Evolutionary conservation across 2,888 invertebrate genomes (phyloP).

Genomic region (Heliconius erato): DNA sequence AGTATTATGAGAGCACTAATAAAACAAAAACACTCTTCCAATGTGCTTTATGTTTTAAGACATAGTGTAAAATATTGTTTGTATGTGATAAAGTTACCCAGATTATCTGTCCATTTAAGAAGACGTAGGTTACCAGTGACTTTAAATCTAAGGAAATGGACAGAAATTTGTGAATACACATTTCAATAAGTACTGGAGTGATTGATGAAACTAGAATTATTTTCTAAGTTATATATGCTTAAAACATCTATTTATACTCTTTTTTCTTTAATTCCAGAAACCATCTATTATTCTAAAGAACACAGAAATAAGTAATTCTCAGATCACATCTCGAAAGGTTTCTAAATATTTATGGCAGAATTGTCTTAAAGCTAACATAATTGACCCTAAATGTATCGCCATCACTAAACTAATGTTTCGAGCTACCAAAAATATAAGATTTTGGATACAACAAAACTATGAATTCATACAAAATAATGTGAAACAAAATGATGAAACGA

Average conservation of each 20-base stretch:
- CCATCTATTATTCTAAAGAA: slow-evolving; percentile 64
- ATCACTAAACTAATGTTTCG: slow-evolving; percentile 71
- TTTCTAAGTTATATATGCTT: not conserved
- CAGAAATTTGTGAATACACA: too few relatives aligned
- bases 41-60: too few relatives aligned
- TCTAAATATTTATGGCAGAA: slow-evolving; percentile 71
- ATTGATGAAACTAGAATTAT: too few relatives aligned
- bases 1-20: too few relatives aligned
- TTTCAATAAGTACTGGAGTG: too few relatives aligned
- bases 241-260: not conserved
- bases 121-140: too few relatives aligned
- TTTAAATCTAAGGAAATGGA: too few relatives aligned
- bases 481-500: slow-evolving; percentile 53
- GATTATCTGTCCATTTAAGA: too few relatives aligned
- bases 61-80: too few relatives aligned
- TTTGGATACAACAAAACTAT: slow-evolving; percentile 75
- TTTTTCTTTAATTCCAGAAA: slow-evolving; percentile 63
- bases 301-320: slow-evolving; percentile 57
- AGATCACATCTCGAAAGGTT: slow-evolving; percentile 65
- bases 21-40: too few relatives aligned
- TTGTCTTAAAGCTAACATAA: slow-evolving; percentile 73
- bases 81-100: too few relatives aligned
- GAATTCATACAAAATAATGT: slow-evolving; percentile 53
- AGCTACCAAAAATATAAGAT: slow-evolving; percentile 66
- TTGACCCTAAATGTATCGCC: slow-evolving; percentile 74